A percentile compares a stretch with the other conserved stretches of the same genome.
Evolutionary conservation across 2,113 vertebrate genomes (phyloP).

Genomic region (Dipodomys merriami): DNA sequence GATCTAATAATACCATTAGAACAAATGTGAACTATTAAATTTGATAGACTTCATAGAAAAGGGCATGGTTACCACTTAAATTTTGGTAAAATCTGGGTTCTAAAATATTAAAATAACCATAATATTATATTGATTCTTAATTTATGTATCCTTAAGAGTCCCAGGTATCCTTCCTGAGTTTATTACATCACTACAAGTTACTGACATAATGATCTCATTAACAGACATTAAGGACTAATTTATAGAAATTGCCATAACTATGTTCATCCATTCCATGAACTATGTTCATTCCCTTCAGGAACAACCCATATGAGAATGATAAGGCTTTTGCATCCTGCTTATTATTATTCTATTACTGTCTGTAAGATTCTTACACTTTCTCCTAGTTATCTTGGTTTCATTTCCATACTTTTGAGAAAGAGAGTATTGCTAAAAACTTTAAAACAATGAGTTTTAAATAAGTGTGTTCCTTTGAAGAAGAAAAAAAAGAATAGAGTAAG

Average conservation of each 20-base stretch:
- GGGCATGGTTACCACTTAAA: background rate
- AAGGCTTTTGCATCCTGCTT: constrained; percentile 15
- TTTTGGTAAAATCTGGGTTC: constrained; percentile 35
- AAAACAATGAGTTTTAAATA: constrained; percentile 50
- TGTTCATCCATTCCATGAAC: constrained; percentile 50
- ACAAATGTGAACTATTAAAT: background rate
- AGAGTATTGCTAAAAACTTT: constrained; percentile 35
- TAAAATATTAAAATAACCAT: constrained; percentile 46
- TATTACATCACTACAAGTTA: constrained; percentile 60
- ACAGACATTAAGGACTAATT: constrained; percentile 70
- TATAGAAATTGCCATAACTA: constrained; percentile 70
- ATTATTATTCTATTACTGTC: background rate
- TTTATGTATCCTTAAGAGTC: constrained; percentile 69
- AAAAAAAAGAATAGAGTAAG: background rate
- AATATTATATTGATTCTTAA: constrained; percentile 51
- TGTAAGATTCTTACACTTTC: constrained; percentile 39
- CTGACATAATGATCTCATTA: constrained; percentile 72
- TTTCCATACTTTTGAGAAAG: constrained; percentile 9
- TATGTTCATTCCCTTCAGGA: constrained; percentile 66
- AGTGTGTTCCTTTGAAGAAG: background rate
- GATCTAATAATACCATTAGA: background rate
- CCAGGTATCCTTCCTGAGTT: constrained; percentile 79
- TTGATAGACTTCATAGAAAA: constrained; percentile 42
- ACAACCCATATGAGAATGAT: constrained; percentile 21
- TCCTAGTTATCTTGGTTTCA: constrained; percentile 36